Base-by-base conservation (phyloP, 2,888 invertebrate species). In the Hirtodrosophila duncani region DNA sequence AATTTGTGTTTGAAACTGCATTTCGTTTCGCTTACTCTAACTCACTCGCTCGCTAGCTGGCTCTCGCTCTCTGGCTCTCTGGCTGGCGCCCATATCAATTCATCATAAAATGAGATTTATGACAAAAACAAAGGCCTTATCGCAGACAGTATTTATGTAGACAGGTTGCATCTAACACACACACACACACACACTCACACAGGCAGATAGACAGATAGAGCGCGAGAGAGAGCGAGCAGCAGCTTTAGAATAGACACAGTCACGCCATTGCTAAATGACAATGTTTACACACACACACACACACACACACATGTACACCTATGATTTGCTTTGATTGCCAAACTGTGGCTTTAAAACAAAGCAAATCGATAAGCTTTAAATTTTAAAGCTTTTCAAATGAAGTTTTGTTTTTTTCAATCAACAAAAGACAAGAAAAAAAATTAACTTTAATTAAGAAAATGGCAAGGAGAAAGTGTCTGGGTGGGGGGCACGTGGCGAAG, bases 41-140 rank as follows among this genome's bases (percentile, higher is more conserved):
- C 27, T 58, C 33, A 27, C 43, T 36, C 6, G 21, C 33, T 37
- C 48, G 42, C 23, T 44, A 24, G 17, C 18, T 34, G 37, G 36
- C 42, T 43, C 38, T 24, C 46, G 29, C 27, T 58, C 33, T 31
- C 43, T 36, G n/a, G 21, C 33, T 37, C 48, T 45, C 23, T 44
- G 24, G 17, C 18, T 34, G 37, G 36, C 63, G 61, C 60, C 66
- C 64, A 71, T 81, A 81, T 84, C 84, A 84, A 84, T 83, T 84
- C 84, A 84, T 84, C 84, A 83, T 83, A 84, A 83, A 83, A 84
- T 78, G 83, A 84, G 84, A 84, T 84, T 84, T 83, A 83, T 83
- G 84, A 81, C 84, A 83, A 84, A 83, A 84, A 84, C 84, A 84
- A 84, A 83, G 72, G 83, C 83, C 81, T 84, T 83, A 84, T 84